Evolutionary conservation across 2,113 vertebrate genomes (phyloP).

Genomic region (Crotalus helleri): DNA sequence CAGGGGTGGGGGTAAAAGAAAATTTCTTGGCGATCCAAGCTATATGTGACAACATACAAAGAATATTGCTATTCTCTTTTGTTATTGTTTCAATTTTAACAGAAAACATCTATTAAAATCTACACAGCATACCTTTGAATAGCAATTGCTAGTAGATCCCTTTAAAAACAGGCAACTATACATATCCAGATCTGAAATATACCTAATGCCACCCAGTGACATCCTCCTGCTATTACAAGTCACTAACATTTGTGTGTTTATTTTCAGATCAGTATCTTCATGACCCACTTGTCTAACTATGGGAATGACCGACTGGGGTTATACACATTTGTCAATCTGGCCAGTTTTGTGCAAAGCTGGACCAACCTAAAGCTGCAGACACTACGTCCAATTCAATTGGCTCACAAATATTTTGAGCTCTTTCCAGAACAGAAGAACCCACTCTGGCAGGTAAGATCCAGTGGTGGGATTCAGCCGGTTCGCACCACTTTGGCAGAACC

Average conservation of each 20-base stretch:
- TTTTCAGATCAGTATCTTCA: constrained; percentile 96
- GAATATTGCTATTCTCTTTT: not conserved
- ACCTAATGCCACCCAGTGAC: not conserved
- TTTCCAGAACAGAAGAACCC: constrained; percentile 93
- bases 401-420: constrained; percentile 94
- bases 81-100: not conserved
- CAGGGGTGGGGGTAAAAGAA: not conserved
- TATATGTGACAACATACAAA: not conserved
- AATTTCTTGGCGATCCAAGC: not conserved
- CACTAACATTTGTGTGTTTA: constrained; percentile 23
- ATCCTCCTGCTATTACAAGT: not conserved
- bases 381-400: constrained; percentile 85
- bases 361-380: constrained; percentile 89
- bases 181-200: accelerated
- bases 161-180: not conserved
- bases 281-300: constrained; percentile 98
- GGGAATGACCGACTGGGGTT: constrained; percentile 95
- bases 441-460: constrained; percentile 88
- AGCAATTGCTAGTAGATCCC: not conserved
- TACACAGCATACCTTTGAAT: not conserved
- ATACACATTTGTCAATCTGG: constrained; percentile 92
- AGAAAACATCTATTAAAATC: not conserved
- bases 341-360: constrained; percentile 87
- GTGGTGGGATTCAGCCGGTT: no score
- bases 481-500: no score